Conservation (phyloP, 1,140 invertebrate species). For the Anagrus nilaparvatae region DNA sequence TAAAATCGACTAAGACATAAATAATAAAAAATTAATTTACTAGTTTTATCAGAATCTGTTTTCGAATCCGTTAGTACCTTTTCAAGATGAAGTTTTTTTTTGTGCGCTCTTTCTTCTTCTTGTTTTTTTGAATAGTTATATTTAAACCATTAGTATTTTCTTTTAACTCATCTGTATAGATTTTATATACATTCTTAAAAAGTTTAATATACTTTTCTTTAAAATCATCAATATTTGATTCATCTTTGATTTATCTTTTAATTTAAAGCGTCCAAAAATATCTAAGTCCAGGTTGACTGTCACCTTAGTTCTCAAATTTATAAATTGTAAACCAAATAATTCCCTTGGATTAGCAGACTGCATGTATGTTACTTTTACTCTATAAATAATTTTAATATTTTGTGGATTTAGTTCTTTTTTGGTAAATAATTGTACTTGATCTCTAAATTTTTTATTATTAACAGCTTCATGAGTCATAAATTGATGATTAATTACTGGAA, state of each 20-base stretch:
- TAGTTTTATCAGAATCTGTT: conserved; percentile 20
- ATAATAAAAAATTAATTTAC: too few relatives aligned
- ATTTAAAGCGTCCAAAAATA: conserved; percentile 32
- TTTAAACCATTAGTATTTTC: conserved; percentile 23
- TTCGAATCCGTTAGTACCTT: too few relatives aligned
- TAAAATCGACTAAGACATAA: too few relatives aligned
- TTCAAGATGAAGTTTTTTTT: conserved; percentile 26
- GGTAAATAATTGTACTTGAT: conserved; percentile 35
- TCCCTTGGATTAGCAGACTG: conserved; percentile 32
- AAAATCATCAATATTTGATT: conserved; percentile 19
- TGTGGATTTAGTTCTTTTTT: conserved; percentile 33
- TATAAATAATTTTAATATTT: conserved; percentile 25
- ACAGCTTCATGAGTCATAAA: conserved; percentile 34
- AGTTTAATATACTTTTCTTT: conserved; percentile 27
- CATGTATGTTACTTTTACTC: conserved; percentile 35
- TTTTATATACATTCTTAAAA: conserved; percentile 13
- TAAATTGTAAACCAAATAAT: conserved; percentile 30
- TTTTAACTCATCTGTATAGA: conserved; percentile 25
- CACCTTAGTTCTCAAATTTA: conserved; percentile 30
- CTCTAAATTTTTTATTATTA: conserved; percentile 27
- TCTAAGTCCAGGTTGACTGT: conserved; percentile 27
- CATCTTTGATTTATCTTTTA: conserved; percentile 21
- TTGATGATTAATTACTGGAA: conserved; percentile 30
- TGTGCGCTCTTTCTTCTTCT: conserved; percentile 17
- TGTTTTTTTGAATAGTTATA: conserved; percentile 25